phyloP scores from a whole-genome alignment of 2,113 vertebrate genomes.

The Leuciscus idus region DNA sequence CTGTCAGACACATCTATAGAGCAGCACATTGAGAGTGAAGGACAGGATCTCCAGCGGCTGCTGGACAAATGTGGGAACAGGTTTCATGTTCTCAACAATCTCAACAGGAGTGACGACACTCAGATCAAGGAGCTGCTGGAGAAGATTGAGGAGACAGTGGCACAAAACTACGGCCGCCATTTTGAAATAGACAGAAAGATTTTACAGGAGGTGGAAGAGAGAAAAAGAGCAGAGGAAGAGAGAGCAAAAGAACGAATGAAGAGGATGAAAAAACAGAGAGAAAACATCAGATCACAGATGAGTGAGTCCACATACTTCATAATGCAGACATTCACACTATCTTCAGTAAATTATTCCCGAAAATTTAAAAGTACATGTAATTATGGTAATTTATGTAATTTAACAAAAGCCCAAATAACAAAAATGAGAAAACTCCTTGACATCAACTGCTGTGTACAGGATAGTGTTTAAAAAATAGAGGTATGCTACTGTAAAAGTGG shows the following conservation, averaged over 20 bases:
- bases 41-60: slow-evolving; percentile 15
- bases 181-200: neutral
- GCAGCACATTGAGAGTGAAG: slow-evolving; percentile 30
- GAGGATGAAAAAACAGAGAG: neutral
- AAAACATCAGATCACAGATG: neutral
- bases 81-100: slow-evolving; percentile 19
- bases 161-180: neutral
- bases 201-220: neutral
- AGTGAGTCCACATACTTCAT: neutral
- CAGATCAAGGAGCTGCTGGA: slow-evolving; percentile 20
- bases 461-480: too few species aligned
- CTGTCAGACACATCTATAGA: slow-evolving; percentile 20
- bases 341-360: too few species aligned
- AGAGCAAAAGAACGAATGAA: neutral
- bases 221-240: neutral
- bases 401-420: too few species aligned
- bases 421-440: too few species aligned
- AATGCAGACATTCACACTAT: too few species aligned
- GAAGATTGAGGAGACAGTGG: slow-evolving; percentile 1
- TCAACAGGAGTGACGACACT: neutral
- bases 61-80: slow-evolving; percentile 28
- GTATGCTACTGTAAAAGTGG: too few species aligned
- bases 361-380: too few species aligned
- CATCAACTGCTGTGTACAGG: too few species aligned
- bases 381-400: too few species aligned